A percentile compares a stretch with the other conserved stretches of the same genome.
These are phyloP conservation scores for Intellagama lesueurii DNA, from an alignment of 2,797 vertebrate genomes.

Conservation along the genomic window DNA sequence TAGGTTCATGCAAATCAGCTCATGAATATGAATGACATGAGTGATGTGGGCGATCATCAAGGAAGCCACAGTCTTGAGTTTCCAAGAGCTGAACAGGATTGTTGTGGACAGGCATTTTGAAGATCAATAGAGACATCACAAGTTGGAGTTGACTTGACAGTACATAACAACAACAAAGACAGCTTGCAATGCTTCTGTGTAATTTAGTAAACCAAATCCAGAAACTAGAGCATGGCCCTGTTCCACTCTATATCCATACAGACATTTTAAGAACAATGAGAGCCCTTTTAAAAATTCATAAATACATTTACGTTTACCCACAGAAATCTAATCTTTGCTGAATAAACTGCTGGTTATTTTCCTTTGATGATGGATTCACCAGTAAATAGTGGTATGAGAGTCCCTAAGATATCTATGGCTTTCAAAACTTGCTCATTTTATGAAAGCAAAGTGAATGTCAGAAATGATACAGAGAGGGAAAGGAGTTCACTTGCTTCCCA, in stretches of 20 bases:
- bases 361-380: background rate
- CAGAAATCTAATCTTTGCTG: constrained; percentile 23
- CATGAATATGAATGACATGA: too few species aligned
- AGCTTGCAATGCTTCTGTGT: background rate
- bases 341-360: background rate
- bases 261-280: background rate
- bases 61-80: too few species aligned
- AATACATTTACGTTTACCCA: constrained; percentile 13
- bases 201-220: background rate
- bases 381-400: too few species aligned
- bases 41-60: too few species aligned
- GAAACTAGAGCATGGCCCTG: background rate
- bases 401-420: background rate
- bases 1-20: too few species aligned
- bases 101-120: too few species aligned
- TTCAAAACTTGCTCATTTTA: background rate
- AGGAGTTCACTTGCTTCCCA: background rate
- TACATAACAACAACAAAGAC: too few species aligned
- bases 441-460: constrained; percentile 9
- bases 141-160: too few species aligned
- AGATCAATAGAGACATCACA: too few species aligned
- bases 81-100: too few species aligned
- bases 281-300: background rate
- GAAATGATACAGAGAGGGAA: background rate
- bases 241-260: background rate